Evolutionary conservation across 2,888 invertebrate genomes (phyloP).

Genomic region (Exephanes ischioxanthus): DNA sequence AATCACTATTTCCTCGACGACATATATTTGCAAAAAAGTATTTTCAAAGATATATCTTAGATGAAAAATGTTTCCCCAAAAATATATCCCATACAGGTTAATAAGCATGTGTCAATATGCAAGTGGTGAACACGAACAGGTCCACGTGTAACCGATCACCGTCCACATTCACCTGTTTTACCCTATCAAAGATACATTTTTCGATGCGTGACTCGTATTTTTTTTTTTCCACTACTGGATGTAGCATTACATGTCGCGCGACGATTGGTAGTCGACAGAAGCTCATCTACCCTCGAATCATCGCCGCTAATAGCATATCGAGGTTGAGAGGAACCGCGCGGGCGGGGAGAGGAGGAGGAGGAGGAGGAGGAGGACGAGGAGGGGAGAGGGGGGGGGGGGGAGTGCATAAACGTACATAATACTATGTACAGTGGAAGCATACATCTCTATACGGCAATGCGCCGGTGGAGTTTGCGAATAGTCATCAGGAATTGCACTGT

Average conservation of each 20-base stretch:
- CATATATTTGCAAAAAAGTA: no score
- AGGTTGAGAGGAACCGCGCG: background rate
- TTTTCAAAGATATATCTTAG: no score
- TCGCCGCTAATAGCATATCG: conserved; percentile 29
- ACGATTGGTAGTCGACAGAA: conserved; percentile 59
- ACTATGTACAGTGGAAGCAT: conserved; percentile 4
- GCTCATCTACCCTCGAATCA: conserved; percentile 53
- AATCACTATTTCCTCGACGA: no score
- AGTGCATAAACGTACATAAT: conserved; percentile 31
- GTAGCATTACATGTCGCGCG: conserved; percentile 17
- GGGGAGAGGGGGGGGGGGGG: background rate
- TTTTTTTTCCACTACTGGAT: background rate
- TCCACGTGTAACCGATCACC: no score
- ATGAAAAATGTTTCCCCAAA: no score
- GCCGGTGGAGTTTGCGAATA: conserved; percentile 52
- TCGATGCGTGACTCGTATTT: background rate
- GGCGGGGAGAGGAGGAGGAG: no score
- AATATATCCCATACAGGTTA: no score
- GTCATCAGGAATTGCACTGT: conserved; percentile 60
- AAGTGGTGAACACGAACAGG: no score
- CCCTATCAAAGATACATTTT: background rate
- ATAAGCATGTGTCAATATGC: no score
- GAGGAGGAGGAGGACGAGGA: no score
- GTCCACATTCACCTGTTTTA: no score
- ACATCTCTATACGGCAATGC: conserved; percentile 16